Base-by-base conservation (phyloP, 2,113 vertebrate species). In the Procavia capensis region DNA sequence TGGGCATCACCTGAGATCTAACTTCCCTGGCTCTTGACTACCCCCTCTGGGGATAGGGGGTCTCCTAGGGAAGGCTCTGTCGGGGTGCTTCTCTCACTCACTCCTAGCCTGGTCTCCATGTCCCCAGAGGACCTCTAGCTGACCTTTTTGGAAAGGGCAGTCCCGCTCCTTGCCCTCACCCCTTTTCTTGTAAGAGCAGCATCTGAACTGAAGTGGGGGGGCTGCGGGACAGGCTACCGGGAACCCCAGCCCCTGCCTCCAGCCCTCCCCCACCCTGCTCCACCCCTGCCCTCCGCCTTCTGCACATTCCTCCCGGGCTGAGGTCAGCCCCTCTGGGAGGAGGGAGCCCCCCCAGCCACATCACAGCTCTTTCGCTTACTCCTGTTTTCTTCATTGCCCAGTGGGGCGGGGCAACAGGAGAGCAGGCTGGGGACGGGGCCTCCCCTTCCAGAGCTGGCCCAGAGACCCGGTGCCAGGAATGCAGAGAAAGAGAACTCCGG, bases 311-410 rank as follows among this genome's bases (percentile, higher is more conserved):
- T 97, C 96, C 70, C 83, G 0, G 84, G 75, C 97, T 98, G 97
- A 97, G 97, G 97, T 98, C 97, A 98, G 96, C 96, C 94, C 97
- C 97, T 97, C 68, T 83, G 97, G 91, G 96, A 95, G 57, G 91
- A 64, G 70, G 88, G 83, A 57, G 74, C 54, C 92, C 89, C 57
- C 72, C 4, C 34, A 96, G 97, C 97, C 97, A 98, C 97, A 98
- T 97, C 97, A 97, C 96, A 96, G 91, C 80, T 97, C 96, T 70
- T 70, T 70, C 84, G 54, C 95, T 92, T n/a, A 47, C 97, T 98
- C 80, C 97, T 97, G 97, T 97, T 97, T 98, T 97, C 96, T 92
- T 86, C 97, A 94, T 97, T 93, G 96, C 96, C 94, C 94, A 54
- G 95, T 78, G 43, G 85, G 79, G 82, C n/a, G 34, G 88, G 13